These are phyloP conservation scores for Cardiocondyla obscurior DNA, from an alignment of 1,140 invertebrate species.

Conservation along the genomic window DNA sequence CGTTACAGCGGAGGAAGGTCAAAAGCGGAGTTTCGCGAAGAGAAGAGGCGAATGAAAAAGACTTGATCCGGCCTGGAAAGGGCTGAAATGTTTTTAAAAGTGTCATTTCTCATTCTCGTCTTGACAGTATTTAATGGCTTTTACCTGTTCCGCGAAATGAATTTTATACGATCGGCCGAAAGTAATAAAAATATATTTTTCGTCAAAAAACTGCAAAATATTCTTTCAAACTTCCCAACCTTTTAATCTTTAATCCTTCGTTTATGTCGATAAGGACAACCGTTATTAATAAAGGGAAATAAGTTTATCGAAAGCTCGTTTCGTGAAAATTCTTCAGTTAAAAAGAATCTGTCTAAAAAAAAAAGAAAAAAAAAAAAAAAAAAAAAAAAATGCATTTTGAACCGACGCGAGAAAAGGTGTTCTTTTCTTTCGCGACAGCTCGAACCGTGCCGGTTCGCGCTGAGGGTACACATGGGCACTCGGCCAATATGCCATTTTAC, in stretches of 20 bases:
- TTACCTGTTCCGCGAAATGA: neutral
- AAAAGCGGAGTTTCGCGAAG: slow-evolving; percentile 31
- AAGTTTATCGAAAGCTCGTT: neutral
- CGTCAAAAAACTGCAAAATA: neutral
- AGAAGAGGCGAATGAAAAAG: slow-evolving; percentile 61
- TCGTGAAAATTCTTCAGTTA: neutral
- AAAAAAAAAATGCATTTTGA: neutral
- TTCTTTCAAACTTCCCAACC: neutral
- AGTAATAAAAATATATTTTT: neutral
- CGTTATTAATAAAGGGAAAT: neutral
- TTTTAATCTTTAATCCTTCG: neutral
- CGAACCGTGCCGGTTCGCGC: neutral
- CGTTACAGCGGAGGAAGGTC: slow-evolving; percentile 46
- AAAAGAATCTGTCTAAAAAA: neutral
- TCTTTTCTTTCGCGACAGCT: slow-evolving; percentile 61
- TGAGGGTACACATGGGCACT: slow-evolving; percentile 56
- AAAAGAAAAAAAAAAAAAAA: too few relatives aligned
- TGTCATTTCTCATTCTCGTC: slow-evolving; percentile 73
- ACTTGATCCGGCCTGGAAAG: slow-evolving; percentile 50
- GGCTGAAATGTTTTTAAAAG: slow-evolving; percentile 73
- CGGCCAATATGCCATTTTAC: slow-evolving; percentile 65
- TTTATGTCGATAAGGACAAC: neutral
- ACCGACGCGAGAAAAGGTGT: neutral
- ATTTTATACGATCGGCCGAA: neutral
- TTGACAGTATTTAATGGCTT: slow-evolving; percentile 45